Evolutionary conservation across 1,140 invertebrate species (phyloP), one percentile per base, ranked within the genome.

Genomic region (Rhysida immarginata): DNA sequence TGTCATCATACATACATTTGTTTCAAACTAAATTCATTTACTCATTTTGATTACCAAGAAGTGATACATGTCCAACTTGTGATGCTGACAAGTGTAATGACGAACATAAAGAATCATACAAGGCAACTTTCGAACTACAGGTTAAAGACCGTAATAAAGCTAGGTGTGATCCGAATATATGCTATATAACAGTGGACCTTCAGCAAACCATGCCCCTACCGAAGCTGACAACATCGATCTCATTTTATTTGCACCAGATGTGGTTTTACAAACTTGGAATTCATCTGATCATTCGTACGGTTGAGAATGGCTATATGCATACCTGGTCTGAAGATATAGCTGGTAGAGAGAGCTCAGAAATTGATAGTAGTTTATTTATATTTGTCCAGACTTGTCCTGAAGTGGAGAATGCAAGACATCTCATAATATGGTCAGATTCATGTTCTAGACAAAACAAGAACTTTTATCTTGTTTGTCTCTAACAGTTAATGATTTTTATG

Each of bases 231-330:
- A 61, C 62, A 21, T 64, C 61, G 13, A 55, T 66, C 11, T 55
- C 64, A 11, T 68, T 65, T 61, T 71, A 71, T 56, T 64, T 65
- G 58, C 53, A 64, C 24, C 64, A 62, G 50, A 53, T 71, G 23
- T 70, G 68, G 65, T 69, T 63, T 1, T 71, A 61, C 46, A 71
- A 71, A 54, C 58, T 71, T 42, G 69, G 68, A 23, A 58, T 71
- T n/a, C 60, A 67, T 57, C 64, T 66, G 27, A 46, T 46, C 8
- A 54, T 26, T 18, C 54, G 44, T 24, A 54, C 61, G 53, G 35
- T 63, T 29, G 58, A 58, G 45, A 56, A 43, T 26, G 65, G 64
- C 49, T 69, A 61, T 54, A 67, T 71, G 63, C 70, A 46, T 20
- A 46, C 44, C 8, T 46, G 44, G 69, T 13, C 44, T 13, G 44